These are phyloP conservation scores for Petrophora chlorosata DNA, from an alignment of 2,888 invertebrate genomes.

Conservation along the genomic window DNA sequence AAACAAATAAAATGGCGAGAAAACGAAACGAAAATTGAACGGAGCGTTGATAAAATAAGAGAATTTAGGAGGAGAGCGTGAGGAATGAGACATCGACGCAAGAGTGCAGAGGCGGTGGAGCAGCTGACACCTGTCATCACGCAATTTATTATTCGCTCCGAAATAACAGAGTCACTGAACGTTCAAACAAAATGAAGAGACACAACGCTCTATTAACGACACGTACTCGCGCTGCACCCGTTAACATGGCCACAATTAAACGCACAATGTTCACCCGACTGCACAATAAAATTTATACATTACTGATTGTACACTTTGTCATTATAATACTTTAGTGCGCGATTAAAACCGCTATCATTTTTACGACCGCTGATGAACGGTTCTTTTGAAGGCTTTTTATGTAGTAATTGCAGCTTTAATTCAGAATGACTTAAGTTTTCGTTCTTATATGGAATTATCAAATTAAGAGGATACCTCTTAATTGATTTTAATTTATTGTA, in stretches of 20 bases:
- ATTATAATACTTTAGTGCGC: conserved; percentile 39
- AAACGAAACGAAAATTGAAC: conserved; percentile 80
- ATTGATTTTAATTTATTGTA: conserved; percentile 30
- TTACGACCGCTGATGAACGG: conserved; percentile 37
- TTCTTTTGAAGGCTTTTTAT: conserved; percentile 36
- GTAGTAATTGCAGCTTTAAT: conserved; percentile 41
- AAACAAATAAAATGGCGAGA: conserved; percentile 72
- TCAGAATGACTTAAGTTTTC: conserved; percentile 22
- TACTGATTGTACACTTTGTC: conserved; percentile 37
- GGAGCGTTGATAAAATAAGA: conserved; percentile 83
- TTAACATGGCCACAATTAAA: conserved; percentile 70
- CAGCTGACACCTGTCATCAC: conserved; percentile 84
- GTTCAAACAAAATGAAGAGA: conserved; percentile 80
- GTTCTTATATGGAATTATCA: conserved; percentile 32
- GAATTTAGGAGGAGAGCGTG: conserved; percentile 81
- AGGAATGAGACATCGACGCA: conserved; percentile 84
- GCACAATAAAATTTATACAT: conserved; percentile 38
- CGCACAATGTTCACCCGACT: conserved; percentile 53
- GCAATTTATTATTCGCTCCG: conserved; percentile 82
- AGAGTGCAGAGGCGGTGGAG: conserved; percentile 83
- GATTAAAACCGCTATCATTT: conserved; percentile 46
- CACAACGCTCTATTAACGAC: conserved; percentile 80
- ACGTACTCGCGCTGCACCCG: conserved; percentile 66
- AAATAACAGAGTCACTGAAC: conserved; percentile 82
- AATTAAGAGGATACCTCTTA: conserved; percentile 31